These are phyloP conservation scores for Dromaius novaehollandiae DNA, from an alignment of 2,113 vertebrate genomes.

Conservation along the genomic window DNA sequence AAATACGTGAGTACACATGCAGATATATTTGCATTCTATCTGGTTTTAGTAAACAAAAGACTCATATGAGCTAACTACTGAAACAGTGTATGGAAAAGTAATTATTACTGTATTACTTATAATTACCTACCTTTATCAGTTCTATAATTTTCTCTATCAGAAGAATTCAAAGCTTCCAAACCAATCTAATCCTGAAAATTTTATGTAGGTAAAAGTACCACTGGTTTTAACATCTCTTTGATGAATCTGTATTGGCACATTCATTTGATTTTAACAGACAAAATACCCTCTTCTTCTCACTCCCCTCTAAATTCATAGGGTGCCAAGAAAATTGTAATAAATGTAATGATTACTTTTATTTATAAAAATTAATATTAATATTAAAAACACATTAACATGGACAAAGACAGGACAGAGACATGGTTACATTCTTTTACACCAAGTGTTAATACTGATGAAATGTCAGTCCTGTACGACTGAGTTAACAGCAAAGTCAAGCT, in stretches of 20 bases:
- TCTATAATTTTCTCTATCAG: neutral
- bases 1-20: neutral
- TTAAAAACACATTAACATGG: neutral
- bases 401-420: neutral
- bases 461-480: neutral
- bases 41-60: neutral
- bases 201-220: neutral
- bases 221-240: neutral
- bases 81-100: neutral
- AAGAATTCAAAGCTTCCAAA: neutral
- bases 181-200: neutral
- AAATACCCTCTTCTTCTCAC: neutral
- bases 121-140: neutral
- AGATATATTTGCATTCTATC: neutral
- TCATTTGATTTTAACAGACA: neutral
- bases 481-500: neutral
- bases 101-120: neutral
- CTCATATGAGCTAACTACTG: neutral
- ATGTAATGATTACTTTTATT: neutral
- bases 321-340: neutral
- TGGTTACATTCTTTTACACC: accelerated
- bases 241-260: neutral
- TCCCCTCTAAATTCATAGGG: neutral
- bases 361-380: neutral
- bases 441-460: neutral